A percentile compares a stretch with the other conserved stretches of the same genome.
These are phyloP conservation scores for Rhimphoctona megacephalus DNA, from an alignment of 2,888 invertebrate genomes.

Conservation along the genomic window DNA sequence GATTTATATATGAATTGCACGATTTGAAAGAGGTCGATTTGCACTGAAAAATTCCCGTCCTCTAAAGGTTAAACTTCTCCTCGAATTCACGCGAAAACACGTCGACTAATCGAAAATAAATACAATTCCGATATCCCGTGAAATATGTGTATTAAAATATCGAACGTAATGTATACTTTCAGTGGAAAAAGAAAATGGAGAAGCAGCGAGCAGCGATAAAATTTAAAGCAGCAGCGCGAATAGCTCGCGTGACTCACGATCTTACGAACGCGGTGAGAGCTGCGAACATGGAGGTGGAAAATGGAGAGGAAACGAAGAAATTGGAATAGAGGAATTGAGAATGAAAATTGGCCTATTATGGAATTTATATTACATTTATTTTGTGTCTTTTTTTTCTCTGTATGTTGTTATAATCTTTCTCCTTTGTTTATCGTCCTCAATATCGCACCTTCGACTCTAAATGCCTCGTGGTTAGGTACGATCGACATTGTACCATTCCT, in stretches of 20 bases:
- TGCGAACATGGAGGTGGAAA: slow-evolving; percentile 71
- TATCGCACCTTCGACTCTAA: slow-evolving; percentile 61
- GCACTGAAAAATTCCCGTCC: too few relatives aligned
- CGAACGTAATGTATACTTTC: slow-evolving; percentile 75
- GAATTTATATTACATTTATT: slow-evolving; percentile 85
- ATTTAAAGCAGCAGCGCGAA: slow-evolving; percentile 89
- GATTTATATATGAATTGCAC: too few relatives aligned
- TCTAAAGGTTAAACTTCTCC: too few relatives aligned
- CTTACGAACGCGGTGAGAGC: slow-evolving; percentile 76
- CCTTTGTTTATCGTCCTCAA: slow-evolving; percentile 48
- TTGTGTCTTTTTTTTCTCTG: slow-evolving; percentile 79
- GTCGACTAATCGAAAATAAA: too few relatives aligned
- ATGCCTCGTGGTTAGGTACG: slow-evolving; percentile 25
- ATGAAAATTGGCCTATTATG: slow-evolving; percentile 73
- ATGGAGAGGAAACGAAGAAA: slow-evolving; percentile 69
- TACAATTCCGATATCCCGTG: too few relatives aligned
- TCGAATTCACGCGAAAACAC: too few relatives aligned
- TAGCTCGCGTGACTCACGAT: slow-evolving; percentile 85
- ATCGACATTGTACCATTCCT: slow-evolving; percentile 32
- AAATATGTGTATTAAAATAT: neutral
- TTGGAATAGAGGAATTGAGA: slow-evolving; percentile 59
- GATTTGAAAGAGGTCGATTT: too few relatives aligned
- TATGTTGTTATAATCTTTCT: slow-evolving; percentile 78
- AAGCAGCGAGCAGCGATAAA: slow-evolving; percentile 88
- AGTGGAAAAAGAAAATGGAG: slow-evolving; percentile 90